Conservation (phyloP, 2,113 vertebrate genomes). For the Dolichotis patagonum region DNA sequence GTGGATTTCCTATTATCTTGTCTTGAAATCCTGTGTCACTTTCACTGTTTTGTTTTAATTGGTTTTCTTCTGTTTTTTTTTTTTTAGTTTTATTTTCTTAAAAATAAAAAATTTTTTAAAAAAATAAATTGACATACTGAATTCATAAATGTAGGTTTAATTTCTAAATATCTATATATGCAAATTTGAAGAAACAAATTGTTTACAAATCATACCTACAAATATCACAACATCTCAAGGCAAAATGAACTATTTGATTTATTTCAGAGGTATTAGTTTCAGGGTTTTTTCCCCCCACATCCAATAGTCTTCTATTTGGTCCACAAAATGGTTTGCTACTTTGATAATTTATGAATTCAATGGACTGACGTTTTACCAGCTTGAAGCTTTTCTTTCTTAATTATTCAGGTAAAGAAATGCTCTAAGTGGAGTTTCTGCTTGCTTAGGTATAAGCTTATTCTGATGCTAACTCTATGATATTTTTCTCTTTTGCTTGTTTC, state of each 20-base stretch:
- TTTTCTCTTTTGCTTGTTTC: background rate
- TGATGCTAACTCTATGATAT: background rate
- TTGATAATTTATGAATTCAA: slow-evolving; percentile 29
- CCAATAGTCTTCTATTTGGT: background rate
- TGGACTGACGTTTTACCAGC: background rate
- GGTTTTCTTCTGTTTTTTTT: too few species aligned
- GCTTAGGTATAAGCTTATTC: slow-evolving; percentile 6
- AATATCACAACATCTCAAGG: slow-evolving; percentile 19
- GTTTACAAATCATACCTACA: slow-evolving; percentile 47
- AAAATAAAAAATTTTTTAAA: too few species aligned
- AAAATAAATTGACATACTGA: slow-evolving; percentile 37
- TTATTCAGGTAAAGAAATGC: background rate
- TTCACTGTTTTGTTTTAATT: too few species aligned
- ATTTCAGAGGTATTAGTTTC: background rate
- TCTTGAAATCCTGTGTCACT: too few species aligned
- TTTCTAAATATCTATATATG: slow-evolving; percentile 22
- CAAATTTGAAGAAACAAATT: slow-evolving; percentile 49
- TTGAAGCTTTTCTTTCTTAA: slow-evolving; percentile 46
- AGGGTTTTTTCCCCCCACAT: background rate
- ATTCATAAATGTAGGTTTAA: slow-evolving; percentile 51
- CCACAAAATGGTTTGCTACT: background rate
- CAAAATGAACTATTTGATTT: slow-evolving; percentile 26
- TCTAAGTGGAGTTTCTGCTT: background rate
- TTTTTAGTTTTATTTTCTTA: too few species aligned
- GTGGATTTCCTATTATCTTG: too few species aligned